Evolutionary conservation across 2,113 vertebrate genomes (phyloP), one percentile per base, ranked within the genome.

Genomic region (Copsychus sechellarum): DNA sequence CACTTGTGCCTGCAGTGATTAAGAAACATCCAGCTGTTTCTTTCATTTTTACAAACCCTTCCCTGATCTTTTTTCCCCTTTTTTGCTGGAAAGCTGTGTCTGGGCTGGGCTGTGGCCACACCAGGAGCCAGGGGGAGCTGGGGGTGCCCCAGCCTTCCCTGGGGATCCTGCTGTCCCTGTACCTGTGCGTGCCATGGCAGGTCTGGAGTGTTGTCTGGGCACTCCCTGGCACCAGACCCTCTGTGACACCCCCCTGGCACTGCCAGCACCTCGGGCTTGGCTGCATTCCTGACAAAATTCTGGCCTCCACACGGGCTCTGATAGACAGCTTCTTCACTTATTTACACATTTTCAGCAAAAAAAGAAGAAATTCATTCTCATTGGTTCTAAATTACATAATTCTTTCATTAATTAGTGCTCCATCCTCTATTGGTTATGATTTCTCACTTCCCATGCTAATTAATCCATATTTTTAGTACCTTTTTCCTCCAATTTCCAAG

Each of bases 281-380:
- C 19, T 73, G n/a, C n/a, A n/a, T n/a, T n/a, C 21, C 66, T 64
- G 34, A 28, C 51, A 48, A 16, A 28, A 65, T 50, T 22, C 26
- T 1, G 0, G 47, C 48, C 53, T 50, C 61, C 45, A 18, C 81
- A 38, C 0, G 1, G 38, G 12, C 1, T 1, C 28, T 8, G 31
- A 6, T 12, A 23, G 22, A 28, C 8, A 65, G 13, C 51, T 20
- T 43, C 3, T 7, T 4, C 43, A 20, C 33, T 57, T 20, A 3
- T 43, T 65, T 6, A 20, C 7, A 9, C 18, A 9, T n/a, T 38
- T 33, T 9, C 16, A 45, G 33, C 10, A 58, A 38, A 14, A 42
- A 9, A 24, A 21, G 6, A 36, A 50, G 22, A 36, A 16, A 33
- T 50, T 20, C 4, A 1, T 5, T 12, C 9, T 38, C 45, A n/a